Conservation (phyloP, 2,797 vertebrate species). For the Amphiprion clarkii region DNA sequence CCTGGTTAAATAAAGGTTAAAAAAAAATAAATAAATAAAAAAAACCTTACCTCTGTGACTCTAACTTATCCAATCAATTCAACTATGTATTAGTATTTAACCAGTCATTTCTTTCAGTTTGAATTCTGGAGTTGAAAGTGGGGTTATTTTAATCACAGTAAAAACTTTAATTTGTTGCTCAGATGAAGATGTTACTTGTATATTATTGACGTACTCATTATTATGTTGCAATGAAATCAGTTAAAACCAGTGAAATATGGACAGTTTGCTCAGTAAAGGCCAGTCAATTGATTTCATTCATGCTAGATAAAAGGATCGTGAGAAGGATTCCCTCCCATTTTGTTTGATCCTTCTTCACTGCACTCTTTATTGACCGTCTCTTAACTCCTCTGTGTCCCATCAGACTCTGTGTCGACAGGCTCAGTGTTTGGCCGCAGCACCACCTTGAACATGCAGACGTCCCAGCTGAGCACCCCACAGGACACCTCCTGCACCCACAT, state of each 20-base stretch:
- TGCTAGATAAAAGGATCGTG: not conserved
- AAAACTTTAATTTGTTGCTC: not conserved
- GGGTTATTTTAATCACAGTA: constrained; percentile 5
- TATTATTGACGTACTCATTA: not conserved
- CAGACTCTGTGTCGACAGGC: constrained; percentile 97
- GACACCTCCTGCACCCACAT: constrained; percentile 99
- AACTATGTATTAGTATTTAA: not conserved
- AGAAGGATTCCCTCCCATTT: constrained; percentile 3
- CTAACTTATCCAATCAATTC: not conserved
- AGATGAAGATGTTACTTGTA: not conserved
- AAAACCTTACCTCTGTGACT: not conserved
- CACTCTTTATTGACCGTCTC: constrained; percentile 19
- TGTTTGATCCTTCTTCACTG: not conserved
- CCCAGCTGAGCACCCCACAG: constrained; percentile 97
- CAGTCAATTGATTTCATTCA: not conserved
- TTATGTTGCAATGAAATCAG: not conserved
- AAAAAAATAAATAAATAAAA: no score
- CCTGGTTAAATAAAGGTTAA: no score
- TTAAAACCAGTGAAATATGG: not conserved
- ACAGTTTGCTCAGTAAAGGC: constrained; percentile 1
- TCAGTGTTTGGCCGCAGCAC: constrained; percentile 98
- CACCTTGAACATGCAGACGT: constrained; percentile 97
- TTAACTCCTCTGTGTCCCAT: constrained; percentile 32
- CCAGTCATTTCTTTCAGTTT: not conserved
- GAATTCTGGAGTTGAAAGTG: not conserved